Percentiles rank a stretch among this genome's conserved stretches.
These are phyloP conservation scores for Subacronicta megacephala DNA, from an alignment of 2,888 invertebrate genomes.

Conservation along the genomic window DNA sequence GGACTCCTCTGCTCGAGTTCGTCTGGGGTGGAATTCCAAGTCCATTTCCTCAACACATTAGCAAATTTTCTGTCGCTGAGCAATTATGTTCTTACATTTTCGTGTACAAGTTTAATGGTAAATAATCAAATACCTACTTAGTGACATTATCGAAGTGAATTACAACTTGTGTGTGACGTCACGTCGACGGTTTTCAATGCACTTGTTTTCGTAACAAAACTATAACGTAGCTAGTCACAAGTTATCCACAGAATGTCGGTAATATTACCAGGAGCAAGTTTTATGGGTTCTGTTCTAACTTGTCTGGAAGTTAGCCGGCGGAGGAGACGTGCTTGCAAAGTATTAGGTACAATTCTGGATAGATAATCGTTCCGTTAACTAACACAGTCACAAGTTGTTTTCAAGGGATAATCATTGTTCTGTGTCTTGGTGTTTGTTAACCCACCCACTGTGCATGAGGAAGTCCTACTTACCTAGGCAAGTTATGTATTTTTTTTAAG, in stretches of 20 bases:
- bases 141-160: background rate
- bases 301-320: background rate
- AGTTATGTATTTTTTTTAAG: too few relatives aligned
- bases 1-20: too few relatives aligned
- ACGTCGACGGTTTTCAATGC: conserved; percentile 3
- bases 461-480: too few relatives aligned
- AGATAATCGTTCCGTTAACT: background rate
- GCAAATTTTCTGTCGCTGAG: too few relatives aligned
- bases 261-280: conserved; percentile 13
- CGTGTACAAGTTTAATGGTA: too few relatives aligned
- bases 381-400: background rate
- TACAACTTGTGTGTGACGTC: background rate
- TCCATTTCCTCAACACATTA: too few relatives aligned
- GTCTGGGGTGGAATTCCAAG: too few relatives aligned
- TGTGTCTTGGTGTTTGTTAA: too few relatives aligned
- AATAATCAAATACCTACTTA: too few relatives aligned
- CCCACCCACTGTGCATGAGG: too few relatives aligned
- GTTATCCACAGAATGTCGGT: conserved; percentile 6
- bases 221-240: background rate
- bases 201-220: conserved; percentile 10
- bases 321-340: background rate
- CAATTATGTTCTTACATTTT: too few relatives aligned
- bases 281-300: background rate
- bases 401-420: too few relatives aligned
- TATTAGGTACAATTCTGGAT: background rate